These are phyloP conservation scores for Agrochola lota DNA, from an alignment of 2,888 invertebrate genomes.

Conservation along the genomic window DNA sequence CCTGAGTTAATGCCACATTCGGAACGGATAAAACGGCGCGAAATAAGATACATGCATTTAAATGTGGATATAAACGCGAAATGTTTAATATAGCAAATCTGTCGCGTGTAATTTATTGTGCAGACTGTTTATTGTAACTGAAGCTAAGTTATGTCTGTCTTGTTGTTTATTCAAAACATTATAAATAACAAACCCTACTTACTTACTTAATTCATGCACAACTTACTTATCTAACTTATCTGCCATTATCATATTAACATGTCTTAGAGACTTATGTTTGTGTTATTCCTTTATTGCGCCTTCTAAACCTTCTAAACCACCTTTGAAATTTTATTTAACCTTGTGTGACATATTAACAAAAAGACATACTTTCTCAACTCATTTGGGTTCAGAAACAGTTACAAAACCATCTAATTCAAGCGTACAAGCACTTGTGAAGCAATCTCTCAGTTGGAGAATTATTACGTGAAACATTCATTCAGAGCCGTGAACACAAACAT, in stretches of 20 bases:
- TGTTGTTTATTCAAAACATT: constrained; percentile 16
- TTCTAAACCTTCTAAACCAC: no score
- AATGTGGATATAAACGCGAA: constrained; percentile 44
- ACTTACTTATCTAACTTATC: neutral
- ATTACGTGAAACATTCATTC: constrained; percentile 56
- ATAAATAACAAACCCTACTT: neutral
- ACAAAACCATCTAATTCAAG: constrained; percentile 40
- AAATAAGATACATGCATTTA: constrained; percentile 55
- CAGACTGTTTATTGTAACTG: constrained; percentile 9
- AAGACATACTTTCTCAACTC: constrained; percentile 14
- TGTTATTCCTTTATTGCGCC: neutral
- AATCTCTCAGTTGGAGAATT: constrained; percentile 35
- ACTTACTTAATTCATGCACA: neutral
- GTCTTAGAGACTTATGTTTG: neutral
- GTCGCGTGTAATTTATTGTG: constrained; percentile 34
- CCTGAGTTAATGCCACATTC: constrained; percentile 51
- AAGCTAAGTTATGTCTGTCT: constrained; percentile 21
- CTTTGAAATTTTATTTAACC: constrained; percentile 3
- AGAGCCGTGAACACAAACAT: constrained; percentile 52
- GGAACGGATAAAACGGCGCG: constrained; percentile 37
- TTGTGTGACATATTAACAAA: constrained; percentile 31
- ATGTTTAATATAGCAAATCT: constrained; percentile 44
- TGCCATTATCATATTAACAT: neutral
- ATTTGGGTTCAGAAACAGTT: constrained; percentile 38
- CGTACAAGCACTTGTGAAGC: constrained; percentile 43